Evolutionary conservation across 2,888 invertebrate genomes (phyloP), one percentile per base, ranked within the genome.

Genomic region (Dicyrtoma fusca): DNA sequence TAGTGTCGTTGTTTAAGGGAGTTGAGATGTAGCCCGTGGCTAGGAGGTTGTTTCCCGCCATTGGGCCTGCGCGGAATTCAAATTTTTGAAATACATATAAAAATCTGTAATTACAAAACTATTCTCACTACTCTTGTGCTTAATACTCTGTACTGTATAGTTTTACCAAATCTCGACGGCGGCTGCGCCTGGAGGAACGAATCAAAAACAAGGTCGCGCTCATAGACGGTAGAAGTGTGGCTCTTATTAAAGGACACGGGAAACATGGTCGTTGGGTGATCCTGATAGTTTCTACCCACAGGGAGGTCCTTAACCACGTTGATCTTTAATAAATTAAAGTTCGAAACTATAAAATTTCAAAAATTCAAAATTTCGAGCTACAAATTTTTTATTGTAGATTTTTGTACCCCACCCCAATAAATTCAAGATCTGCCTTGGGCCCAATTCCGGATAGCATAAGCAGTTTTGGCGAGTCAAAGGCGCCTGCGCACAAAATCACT

Each of bases 371-470:
- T 44, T 49, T 4, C 10, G 21, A 19, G 17, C n/a, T 53, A 53
- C 53, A 10, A n/a, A 21, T 53, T 53, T 21, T 1, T 21, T 17
- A 17, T 49, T 49, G 2, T 53, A 8, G 51, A 21, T 53, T 53
- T 17, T 53, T 53, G 10, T 21, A 53, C 42, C 19, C 13, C 44
- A 73, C 73, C 1, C 55, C 55, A 3, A 57, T 14, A 51, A 63
- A 42, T 11, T 55, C 23, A 23, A 71, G 11, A 42, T 71, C 55
- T 26, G 64, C 65, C 25, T n/a, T 45, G 2, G 71, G 71, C 4
- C 73, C 73, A 14, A 73, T 65, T 57, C 73, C 73, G 6, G 73
- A 73, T 2, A 59, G 25, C 61, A 73, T 51, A 0, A 73, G 51
- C 42, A 73, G 25, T 26, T 70, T 59, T 1, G 73, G 73, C 34